Percentiles rank a stretch among this genome's conserved stretches.
phyloP scores from a whole-genome alignment of 1,140 invertebrate genomes.

The Antheraea mylitta region DNA sequence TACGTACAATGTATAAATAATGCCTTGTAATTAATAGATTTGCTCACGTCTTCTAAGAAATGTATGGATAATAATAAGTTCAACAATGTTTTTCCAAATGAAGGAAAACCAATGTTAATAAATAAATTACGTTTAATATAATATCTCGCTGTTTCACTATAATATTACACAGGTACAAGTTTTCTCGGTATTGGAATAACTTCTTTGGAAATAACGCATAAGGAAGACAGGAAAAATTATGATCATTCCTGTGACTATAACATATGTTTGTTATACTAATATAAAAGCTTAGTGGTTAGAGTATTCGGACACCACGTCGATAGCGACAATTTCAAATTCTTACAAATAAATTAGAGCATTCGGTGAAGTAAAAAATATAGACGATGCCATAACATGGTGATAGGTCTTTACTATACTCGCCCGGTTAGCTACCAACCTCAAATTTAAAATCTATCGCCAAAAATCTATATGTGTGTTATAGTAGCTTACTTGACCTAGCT shows the following conservation, averaged over 20 bases:
- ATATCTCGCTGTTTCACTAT: neutral
- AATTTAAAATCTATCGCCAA: too few relatives aligned
- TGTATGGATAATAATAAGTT: neutral
- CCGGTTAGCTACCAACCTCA: too few relatives aligned
- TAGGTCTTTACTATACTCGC: too few relatives aligned
- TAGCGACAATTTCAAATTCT: too few relatives aligned
- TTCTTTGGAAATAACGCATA: neutral
- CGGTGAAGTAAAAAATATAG: too few relatives aligned
- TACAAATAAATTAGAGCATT: too few relatives aligned
- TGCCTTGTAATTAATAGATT: conserved; percentile 1
- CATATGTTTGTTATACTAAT: too few relatives aligned
- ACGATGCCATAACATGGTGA: too few relatives aligned
- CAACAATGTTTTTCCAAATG: conserved; percentile 12
- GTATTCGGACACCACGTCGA: too few relatives aligned
- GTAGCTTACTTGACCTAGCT: too few relatives aligned
- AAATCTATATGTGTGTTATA: too few relatives aligned
- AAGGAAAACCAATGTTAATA: conserved; percentile 16
- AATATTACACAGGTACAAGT: neutral
- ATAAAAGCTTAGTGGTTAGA: too few relatives aligned
- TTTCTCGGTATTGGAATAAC: conserved; percentile 6
- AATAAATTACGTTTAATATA: neutral
- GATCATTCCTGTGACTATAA: neutral
- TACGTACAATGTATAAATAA: neutral
- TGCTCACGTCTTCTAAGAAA: conserved; percentile 7
- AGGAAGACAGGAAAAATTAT: neutral